phyloP scores from a whole-genome alignment of 2,888 invertebrate genomes.

The Drosophila setosimentum region DNA sequence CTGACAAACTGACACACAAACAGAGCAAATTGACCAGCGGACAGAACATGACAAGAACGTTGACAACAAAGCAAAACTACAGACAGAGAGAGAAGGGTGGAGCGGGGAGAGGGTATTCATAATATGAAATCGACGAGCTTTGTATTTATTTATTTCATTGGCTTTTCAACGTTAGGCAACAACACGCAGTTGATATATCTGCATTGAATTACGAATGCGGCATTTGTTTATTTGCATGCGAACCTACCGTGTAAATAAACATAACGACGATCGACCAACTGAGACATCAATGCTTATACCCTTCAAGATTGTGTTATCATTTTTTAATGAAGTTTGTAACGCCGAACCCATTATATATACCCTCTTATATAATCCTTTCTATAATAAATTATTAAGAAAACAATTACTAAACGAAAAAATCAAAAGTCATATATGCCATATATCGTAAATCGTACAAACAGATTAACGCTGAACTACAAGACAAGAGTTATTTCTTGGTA shows the following conservation, averaged over 20 bases:
- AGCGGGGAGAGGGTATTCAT: slow-evolving; percentile 49
- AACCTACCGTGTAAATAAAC: slow-evolving; percentile 55
- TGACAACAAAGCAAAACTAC: slow-evolving; percentile 44
- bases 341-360: not conserved
- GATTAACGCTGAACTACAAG: no score
- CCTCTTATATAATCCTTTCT: not conserved
- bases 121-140: slow-evolving; percentile 60
- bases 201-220: slow-evolving; percentile 47
- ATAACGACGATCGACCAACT: slow-evolving; percentile 33
- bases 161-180: slow-evolving; percentile 51
- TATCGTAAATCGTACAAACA: no score
- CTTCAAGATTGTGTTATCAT: not conserved
- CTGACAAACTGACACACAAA: slow-evolving; percentile 61
- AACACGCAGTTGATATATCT: slow-evolving; percentile 54
- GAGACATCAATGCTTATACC: slow-evolving; percentile 20
- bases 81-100: not conserved
- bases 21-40: slow-evolving; percentile 37
- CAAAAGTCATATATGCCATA: not conserved
- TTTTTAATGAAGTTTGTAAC: not conserved
- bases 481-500: no score
- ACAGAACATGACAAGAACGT: slow-evolving; percentile 43
- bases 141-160: slow-evolving; percentile 58
- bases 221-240: slow-evolving; percentile 54
- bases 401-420: not conserved
- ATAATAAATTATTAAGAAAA: not conserved